Base-by-base conservation (phyloP, 2,113 vertebrate genomes). In the Pseudolaguvia tuberculata region DNA sequence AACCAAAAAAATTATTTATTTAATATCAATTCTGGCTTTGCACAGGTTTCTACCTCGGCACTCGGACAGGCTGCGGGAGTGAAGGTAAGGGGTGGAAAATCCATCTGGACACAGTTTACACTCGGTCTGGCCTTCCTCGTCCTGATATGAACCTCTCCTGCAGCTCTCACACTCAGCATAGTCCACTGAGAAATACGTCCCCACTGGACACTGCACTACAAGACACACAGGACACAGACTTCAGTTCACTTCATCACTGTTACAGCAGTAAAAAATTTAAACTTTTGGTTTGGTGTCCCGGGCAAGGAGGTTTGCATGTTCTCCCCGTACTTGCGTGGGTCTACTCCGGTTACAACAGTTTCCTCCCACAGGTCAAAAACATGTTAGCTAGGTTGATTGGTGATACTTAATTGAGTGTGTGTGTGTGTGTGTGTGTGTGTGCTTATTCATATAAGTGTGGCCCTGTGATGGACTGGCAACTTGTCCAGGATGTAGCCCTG, bases 181-280 rank as follows among this genome's bases (percentile, higher is more conserved):
- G 66, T 97, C 92, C 90, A 94, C 82, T 7, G 96, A 98, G 81
- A 94, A 98, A 86, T 92, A 94, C 0, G 96, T 98, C 65, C 97
- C 97, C 83, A 96, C 89, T 15, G 96, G 96, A 79, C 97, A 99
- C 73, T 92, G 96, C 73, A 98, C 96, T 99, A 84, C 56, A 85
- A 80, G 56, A 78, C 53, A 70, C 21, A 81, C 68, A 31, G 4
- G 53, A 67, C 68, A 21, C n/a, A 21, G 8, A 52, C 23, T 51
- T 68, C 14, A 79, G 51, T 59, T 12, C 15, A 73, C 50, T 52
- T n/a, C 31, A 42, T 66, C 52, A 72, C 31, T n/a, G 39, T 39
- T 51, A 77, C 23, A 53, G 31, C 18, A 14, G n/a, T n/a, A n/a
- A n/a, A n/a, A n/a, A n/a, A n/a, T n/a, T n/a, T n/a, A n/a, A n/a